Evolutionary conservation across 1,140 invertebrate species (phyloP).

Genomic region (Arctopsyche grandis): DNA sequence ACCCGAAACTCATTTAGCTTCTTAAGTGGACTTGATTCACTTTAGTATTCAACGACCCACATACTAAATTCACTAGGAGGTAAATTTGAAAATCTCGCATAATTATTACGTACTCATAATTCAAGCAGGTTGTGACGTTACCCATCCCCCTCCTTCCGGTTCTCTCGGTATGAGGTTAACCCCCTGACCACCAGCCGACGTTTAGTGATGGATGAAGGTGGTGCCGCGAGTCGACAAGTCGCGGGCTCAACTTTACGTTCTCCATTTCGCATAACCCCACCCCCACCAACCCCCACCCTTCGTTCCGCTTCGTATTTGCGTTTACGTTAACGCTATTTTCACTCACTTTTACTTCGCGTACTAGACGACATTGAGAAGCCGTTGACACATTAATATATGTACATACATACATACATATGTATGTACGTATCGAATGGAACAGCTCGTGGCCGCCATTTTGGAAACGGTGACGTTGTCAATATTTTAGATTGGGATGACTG

Average conservation of each 20-base stretch:
- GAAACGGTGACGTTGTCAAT: too few relatives aligned
- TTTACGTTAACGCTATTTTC: constrained; percentile 14
- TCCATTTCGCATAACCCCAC: background rate
- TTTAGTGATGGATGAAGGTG: constrained; percentile 29
- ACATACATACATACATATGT: background rate
- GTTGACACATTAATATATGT: background rate
- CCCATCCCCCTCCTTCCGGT: too few relatives aligned
- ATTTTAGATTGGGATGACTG: too few relatives aligned
- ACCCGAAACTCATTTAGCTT: too few relatives aligned
- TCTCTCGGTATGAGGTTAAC: background rate
- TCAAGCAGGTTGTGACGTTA: too few relatives aligned
- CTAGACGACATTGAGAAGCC: too few relatives aligned
- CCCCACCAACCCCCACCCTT: background rate
- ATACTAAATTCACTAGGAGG: too few relatives aligned
- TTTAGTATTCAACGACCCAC: too few relatives aligned
- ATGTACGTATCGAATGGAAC: background rate
- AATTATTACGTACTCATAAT: too few relatives aligned
- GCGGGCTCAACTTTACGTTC: constrained; percentile 3
- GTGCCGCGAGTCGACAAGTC: constrained; percentile 14
- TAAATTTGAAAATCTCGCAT: too few relatives aligned
- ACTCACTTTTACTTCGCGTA: constrained; percentile 23
- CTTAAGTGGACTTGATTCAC: too few relatives aligned
- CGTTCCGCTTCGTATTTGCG: background rate
- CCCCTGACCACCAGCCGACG: constrained; percentile 10
- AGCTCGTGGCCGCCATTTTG: too few relatives aligned